Conservation (phyloP, 2,113 vertebrate genomes). For the Myotis davidii region DNA sequence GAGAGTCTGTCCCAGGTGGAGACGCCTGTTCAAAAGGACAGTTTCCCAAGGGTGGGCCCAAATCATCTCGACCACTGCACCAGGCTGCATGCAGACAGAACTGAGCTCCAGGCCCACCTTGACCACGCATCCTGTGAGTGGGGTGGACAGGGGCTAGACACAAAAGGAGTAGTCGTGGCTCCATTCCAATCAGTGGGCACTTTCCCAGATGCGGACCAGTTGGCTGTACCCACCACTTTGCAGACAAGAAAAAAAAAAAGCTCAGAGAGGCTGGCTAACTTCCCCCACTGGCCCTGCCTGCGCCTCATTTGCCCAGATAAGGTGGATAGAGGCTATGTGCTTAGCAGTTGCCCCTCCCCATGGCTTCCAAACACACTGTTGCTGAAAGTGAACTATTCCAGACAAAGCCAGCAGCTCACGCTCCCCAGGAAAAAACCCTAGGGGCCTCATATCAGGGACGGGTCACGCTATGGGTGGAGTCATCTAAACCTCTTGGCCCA, state of each 20-base stretch:
- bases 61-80: not conserved
- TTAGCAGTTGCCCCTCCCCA: not conserved
- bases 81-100: not conserved
- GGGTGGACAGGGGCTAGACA: not conserved
- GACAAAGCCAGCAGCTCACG: not conserved
- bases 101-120: not conserved
- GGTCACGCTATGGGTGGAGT: not conserved
- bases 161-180: not conserved
- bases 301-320: accelerated
- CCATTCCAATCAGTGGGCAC: accelerated
- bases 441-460: accelerated
- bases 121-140: accelerated
- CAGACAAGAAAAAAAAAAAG: not conserved
- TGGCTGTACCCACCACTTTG: too few species aligned
- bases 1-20: not conserved
- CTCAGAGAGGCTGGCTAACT: not conserved
- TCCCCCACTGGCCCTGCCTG: not conserved
- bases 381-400: too few species aligned
- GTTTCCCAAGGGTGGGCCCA: not conserved
- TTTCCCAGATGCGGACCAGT: not conserved
- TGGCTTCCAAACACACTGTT: not conserved
- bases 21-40: not conserved
- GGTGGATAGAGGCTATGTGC: not conserved
- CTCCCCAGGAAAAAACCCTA: not conserved
- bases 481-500: not conserved